These are phyloP conservation scores for Zhengitettix transpicula DNA, from an alignment of 2,888 invertebrate species.

Conservation along the genomic window DNA sequence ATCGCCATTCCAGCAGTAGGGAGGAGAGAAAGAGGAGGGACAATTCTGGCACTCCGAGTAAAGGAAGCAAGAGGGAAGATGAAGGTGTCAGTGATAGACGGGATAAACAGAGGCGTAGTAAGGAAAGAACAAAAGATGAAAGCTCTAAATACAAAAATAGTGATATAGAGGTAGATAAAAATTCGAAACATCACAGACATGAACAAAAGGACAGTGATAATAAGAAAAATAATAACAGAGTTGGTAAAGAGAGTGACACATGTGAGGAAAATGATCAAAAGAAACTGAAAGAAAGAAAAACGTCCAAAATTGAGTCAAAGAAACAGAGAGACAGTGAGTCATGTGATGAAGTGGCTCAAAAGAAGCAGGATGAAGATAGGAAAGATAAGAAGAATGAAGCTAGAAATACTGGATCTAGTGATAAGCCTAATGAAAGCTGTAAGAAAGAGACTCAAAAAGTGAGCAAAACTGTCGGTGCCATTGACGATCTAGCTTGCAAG, in stretches of 20 bases:
- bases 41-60: constrained; percentile 5
- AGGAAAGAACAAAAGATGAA: constrained; percentile 2
- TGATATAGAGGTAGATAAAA: neutral
- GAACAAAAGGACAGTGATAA: neutral
- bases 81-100: constrained; percentile 1
- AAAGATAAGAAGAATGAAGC: constrained; percentile 3
- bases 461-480: neutral
- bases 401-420: constrained; percentile 1
- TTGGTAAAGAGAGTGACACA: constrained; percentile 8
- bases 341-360: neutral
- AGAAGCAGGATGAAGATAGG: constrained; percentile 5
- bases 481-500: neutral
- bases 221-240: neutral
- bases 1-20: neutral
- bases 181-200: neutral
- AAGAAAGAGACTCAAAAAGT: constrained; percentile 1
- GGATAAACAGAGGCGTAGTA: neutral
- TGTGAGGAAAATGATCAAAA: neutral
- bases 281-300: too few relatives aligned
- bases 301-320: too few relatives aligned
- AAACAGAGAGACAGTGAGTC: too few relatives aligned
- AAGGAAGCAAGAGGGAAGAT: constrained; percentile 8
- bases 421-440: neutral
- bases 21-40: neutral
- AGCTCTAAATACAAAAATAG: constrained; percentile 18